Evolutionary conservation across 2,888 invertebrate species (phyloP).

Genomic region (Erebia palarica): DNA sequence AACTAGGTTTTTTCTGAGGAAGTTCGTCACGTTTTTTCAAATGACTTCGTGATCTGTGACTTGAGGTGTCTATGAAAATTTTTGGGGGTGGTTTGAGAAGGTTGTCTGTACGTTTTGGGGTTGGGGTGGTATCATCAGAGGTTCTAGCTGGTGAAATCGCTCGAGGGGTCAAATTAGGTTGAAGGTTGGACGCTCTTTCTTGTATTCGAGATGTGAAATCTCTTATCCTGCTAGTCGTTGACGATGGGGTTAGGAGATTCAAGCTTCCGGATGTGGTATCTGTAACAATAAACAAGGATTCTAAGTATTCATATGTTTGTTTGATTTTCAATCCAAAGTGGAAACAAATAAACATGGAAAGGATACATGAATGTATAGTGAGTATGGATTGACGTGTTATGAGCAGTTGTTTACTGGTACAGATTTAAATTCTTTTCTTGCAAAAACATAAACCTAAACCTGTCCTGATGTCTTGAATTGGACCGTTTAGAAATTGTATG

Average conservation of each 20-base stretch:
- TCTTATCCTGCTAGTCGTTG: constrained; percentile 79
- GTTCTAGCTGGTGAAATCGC: constrained; percentile 60
- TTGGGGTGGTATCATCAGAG: constrained; percentile 56
- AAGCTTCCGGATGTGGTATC: constrained; percentile 84
- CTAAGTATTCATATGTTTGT: constrained; percentile 16
- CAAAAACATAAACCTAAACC: no score
- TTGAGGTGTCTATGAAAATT: constrained; percentile 63
- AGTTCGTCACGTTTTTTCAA: constrained; percentile 71
- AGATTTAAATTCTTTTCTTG: no score
- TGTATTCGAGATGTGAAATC: constrained; percentile 84
- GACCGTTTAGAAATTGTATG: no score
- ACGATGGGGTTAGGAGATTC: constrained; percentile 84
- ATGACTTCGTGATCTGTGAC: constrained; percentile 67
- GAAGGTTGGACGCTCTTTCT: constrained; percentile 72
- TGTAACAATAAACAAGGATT: constrained; percentile 46
- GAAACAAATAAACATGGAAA: constrained; percentile 1
- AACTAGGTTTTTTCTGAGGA: constrained; percentile 89
- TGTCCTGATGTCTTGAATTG: no score
- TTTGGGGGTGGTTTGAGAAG: constrained; percentile 73
- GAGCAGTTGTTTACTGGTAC: no score
- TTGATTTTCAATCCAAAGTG: neutral
- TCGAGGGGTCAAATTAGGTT: constrained; percentile 51
- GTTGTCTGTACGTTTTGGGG: constrained; percentile 55
- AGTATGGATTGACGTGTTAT: neutral
- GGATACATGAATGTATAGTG: neutral